These are phyloP conservation scores for Bos indicus DNA, from an alignment of 2,113 vertebrate genomes.

Conservation along the genomic window DNA sequence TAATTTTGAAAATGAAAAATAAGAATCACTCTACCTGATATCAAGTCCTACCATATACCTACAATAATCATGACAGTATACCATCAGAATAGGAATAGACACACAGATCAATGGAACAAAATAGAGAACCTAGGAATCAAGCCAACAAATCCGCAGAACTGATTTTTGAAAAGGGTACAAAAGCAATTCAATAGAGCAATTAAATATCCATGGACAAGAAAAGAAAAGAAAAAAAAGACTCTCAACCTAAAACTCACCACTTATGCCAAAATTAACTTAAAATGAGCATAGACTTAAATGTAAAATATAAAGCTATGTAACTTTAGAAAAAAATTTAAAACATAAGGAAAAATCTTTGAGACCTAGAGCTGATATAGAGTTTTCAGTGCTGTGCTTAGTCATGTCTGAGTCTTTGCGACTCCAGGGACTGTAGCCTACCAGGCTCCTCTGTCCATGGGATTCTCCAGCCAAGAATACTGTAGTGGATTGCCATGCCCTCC, in stretches of 20 bases:
- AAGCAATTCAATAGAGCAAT: not conserved
- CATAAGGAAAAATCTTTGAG: not conserved
- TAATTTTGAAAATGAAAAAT: not conserved
- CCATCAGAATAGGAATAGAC: not conserved
- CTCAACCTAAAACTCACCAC: not conserved
- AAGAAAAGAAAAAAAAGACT: not conserved
- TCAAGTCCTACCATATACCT: not conserved
- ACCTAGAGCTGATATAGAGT: not conserved
- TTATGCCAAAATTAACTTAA: not conserved
- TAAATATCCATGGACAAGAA: not conserved
- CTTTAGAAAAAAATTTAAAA: not conserved
- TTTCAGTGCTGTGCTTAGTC: not conserved
- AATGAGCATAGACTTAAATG: not conserved
- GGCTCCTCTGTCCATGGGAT: not conserved
- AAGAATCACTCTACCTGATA: not conserved
- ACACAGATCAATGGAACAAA: not conserved
- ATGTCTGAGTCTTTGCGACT: not conserved
- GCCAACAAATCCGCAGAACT: not conserved
- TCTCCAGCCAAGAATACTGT: not conserved
- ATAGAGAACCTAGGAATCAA: not conserved
- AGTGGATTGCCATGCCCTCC: not conserved
- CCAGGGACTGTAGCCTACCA: not conserved
- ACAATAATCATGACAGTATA: not conserved
- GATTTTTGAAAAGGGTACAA: not conserved
- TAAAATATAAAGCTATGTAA: not conserved